These are phyloP conservation scores for Pachyramphus minor DNA, from an alignment of 2,113 vertebrate genomes.

Conservation along the genomic window DNA sequence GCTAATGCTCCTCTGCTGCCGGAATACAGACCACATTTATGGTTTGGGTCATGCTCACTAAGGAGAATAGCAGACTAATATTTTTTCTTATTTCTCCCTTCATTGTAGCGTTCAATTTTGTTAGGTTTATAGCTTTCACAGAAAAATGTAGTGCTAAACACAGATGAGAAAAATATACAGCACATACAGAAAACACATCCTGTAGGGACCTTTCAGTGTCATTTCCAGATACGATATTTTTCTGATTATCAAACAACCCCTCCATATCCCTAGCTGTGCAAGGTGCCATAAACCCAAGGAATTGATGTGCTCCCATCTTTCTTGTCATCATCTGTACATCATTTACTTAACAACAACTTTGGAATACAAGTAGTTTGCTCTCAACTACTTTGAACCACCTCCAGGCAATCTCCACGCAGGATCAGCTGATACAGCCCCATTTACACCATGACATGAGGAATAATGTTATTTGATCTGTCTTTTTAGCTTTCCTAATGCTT, in stretches of 20 bases:
- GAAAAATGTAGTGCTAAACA: neutral
- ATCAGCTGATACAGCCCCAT: neutral
- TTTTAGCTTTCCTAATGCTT: conserved; percentile 22
- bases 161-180: neutral
- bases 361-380: conserved; percentile 31
- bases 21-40: fast-evolving
- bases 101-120: neutral
- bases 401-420: neutral
- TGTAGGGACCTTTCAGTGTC: neutral
- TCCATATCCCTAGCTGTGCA: neutral
- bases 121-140: neutral
- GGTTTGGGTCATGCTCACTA: neutral
- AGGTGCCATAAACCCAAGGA: neutral
- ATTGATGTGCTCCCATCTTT: neutral
- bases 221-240: neutral
- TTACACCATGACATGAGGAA: neutral
- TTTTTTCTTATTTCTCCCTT: neutral
- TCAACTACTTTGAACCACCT: neutral
- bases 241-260: neutral
- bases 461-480: conserved; percentile 9
- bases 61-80: neutral
- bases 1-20: neutral
- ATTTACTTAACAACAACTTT: neutral
- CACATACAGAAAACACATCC: neutral
- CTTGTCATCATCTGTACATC: neutral